Evolutionary conservation across 2,113 vertebrate genomes (phyloP), one percentile per base, ranked within the genome.

Genomic region (Telmatochromis brichardi): DNA sequence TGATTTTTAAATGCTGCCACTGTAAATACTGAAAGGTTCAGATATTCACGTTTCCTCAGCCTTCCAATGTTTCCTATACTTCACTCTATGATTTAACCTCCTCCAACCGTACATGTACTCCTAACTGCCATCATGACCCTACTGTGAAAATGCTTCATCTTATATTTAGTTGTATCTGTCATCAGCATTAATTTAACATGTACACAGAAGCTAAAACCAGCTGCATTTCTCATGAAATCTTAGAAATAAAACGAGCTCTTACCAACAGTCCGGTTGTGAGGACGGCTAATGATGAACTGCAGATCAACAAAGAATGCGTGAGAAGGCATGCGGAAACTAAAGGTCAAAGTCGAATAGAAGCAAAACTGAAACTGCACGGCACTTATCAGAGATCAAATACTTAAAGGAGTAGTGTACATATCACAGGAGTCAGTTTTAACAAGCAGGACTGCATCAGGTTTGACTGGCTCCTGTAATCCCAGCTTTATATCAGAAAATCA

Each of bases 61-160:
- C 1, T 40, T 68, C 3, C 1, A 15, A 15, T 9, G 12, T 42
- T 42, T 71, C 7, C 37, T 68, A 40, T 14, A 14, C 11, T 71
- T 42, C 35, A 71, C 65, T 42, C n/a, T 23, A 23, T 4, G 7
- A 42, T 21, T 42, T 6, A 6, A 23, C 65, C 21, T 40, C 63
- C 63, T 40, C 19, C 19, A 7, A 13, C 19, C 0, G 0, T 40
- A 12, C 11, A n/a, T 2, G 0, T 13, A 42, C 37, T 23, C 37
- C 37, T 23, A 4, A 14, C 19, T 71, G 37, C n/a, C 11, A 23
- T 71, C 37, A 68, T 21, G 60, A 13, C 0, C 0, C 60, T n/a
- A 65, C 2, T 47, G 68, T 47, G 42, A 76, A 31, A 50, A 50
- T 47, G 42, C 71, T 31, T 7, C 23, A 6, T 45, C n/a, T n/a